These are phyloP conservation scores for Hemibagrus wyckioides DNA, from an alignment of 2,113 vertebrate species.

Conservation along the genomic window DNA sequence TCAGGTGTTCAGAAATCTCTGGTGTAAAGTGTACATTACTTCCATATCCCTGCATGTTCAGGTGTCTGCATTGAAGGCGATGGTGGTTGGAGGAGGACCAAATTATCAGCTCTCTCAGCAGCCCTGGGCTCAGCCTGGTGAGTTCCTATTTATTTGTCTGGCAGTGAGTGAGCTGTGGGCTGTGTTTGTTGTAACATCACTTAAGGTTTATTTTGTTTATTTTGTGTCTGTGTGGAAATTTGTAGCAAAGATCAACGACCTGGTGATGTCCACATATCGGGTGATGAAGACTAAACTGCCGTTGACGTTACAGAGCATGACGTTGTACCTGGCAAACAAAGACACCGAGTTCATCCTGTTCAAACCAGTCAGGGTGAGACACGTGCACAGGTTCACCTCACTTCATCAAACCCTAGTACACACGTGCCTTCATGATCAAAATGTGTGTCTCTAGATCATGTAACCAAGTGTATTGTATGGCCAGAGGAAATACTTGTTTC, in stretches of 20 bases:
- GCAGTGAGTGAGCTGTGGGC: neutral
- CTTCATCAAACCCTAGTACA: neutral
- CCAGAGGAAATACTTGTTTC: neutral
- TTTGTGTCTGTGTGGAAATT: conserved; percentile 37
- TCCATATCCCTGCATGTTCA: conserved; percentile 51
- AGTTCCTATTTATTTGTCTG: conserved; percentile 31
- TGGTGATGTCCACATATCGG: conserved; percentile 87
- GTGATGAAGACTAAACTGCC: conserved; percentile 94
- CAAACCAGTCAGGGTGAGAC: conserved; percentile 93
- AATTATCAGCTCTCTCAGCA: conserved; percentile 91
- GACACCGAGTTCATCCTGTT: conserved; percentile 98
- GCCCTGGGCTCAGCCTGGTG: conserved; percentile 97
- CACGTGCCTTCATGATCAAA: neutral
- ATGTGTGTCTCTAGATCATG: neutral
- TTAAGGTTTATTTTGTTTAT: neutral
- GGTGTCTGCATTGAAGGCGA: conserved; percentile 90
- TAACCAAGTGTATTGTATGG: neutral
- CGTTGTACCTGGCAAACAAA: conserved; percentile 93
- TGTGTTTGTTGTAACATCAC: neutral
- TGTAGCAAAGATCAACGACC: conserved; percentile 91
- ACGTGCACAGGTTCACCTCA: neutral
- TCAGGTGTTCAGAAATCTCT: neutral
- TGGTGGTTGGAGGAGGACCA: conserved; percentile 91
- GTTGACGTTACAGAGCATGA: conserved; percentile 89
- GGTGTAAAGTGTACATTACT: neutral